A percentile compares a stretch with the other conserved stretches of the same genome.
Evolutionary conservation across 2,113 vertebrate species (phyloP).

Genomic region (Brachyhypopomus gauderio): DNA sequence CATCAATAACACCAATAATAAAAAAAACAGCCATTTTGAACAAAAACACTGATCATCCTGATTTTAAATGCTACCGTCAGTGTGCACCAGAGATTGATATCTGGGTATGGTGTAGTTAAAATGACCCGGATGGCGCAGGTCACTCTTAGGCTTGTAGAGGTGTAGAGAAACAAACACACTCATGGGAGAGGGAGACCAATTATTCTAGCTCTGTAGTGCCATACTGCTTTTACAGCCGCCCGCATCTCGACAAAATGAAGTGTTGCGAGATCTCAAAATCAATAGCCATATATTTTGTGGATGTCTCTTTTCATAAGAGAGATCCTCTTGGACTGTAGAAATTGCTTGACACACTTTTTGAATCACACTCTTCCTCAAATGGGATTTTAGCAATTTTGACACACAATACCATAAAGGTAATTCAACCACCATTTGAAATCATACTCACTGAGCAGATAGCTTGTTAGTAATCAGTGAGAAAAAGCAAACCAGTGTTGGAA

Average conservation of each 20-base stretch:
- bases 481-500: background rate
- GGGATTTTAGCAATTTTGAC: background rate
- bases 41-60: background rate
- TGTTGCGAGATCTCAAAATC: constrained; percentile 44
- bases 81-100: no score
- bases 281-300: constrained; percentile 46
- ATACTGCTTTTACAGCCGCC: constrained; percentile 47
- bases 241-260: constrained; percentile 38
- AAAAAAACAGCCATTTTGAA: background rate
- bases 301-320: constrained; percentile 22
- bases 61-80: background rate
- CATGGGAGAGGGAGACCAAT: constrained; percentile 25
- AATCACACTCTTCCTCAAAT: background rate
- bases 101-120: background rate
- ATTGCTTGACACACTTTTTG: background rate
- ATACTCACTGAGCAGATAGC: background rate
- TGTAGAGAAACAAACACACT: constrained; percentile 34
- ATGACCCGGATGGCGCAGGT: background rate
- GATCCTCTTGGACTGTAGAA: background rate
- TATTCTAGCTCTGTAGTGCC: constrained; percentile 49
- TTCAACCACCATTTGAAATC: background rate
- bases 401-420: background rate
- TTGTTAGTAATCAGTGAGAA: background rate
- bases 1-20: no score
- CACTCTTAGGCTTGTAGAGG: background rate